Evolutionary conservation across 2,113 vertebrate species (phyloP).

Genomic region (Anarhynchus alexandrinus): DNA sequence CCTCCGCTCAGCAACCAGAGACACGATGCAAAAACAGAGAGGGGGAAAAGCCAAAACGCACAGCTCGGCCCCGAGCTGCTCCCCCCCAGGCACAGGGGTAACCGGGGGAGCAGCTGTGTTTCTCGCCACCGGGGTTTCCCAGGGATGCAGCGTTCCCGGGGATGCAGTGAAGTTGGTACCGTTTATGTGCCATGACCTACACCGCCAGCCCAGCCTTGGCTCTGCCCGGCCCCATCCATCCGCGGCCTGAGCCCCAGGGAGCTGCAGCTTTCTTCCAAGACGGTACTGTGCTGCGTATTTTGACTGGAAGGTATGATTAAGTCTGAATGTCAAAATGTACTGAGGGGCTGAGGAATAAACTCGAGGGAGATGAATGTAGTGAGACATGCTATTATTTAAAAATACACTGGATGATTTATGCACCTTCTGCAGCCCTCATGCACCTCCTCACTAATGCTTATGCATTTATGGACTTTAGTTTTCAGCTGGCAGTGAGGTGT

Average conservation of each 20-base stretch:
- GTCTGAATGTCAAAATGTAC: slow-evolving; percentile 42
- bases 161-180: neutral
- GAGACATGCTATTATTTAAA: slow-evolving; percentile 39
- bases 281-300: accelerated
- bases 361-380: slow-evolving; percentile 20
- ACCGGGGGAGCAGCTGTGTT: neutral
- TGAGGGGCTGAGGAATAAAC: slow-evolving; percentile 34
- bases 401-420: slow-evolving; percentile 33
- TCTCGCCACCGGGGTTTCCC: accelerated
- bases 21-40: neutral
- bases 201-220: neutral
- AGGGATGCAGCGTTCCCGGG: neutral
- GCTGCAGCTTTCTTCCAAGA: neutral
- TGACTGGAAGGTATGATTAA: slow-evolving; percentile 37
- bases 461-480: slow-evolving; percentile 12
- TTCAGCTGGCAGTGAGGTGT: neutral
- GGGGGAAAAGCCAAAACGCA: neutral
- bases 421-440: neutral
- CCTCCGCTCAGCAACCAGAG: neutral
- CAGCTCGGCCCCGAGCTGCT: neutral
- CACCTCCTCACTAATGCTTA: neutral
- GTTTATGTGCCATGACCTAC: neutral
- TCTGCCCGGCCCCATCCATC: neutral
- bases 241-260: neutral
- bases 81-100: neutral